Conservation (phyloP, 2,113 vertebrate genomes). For the Syrmaticus mikado region DNA sequence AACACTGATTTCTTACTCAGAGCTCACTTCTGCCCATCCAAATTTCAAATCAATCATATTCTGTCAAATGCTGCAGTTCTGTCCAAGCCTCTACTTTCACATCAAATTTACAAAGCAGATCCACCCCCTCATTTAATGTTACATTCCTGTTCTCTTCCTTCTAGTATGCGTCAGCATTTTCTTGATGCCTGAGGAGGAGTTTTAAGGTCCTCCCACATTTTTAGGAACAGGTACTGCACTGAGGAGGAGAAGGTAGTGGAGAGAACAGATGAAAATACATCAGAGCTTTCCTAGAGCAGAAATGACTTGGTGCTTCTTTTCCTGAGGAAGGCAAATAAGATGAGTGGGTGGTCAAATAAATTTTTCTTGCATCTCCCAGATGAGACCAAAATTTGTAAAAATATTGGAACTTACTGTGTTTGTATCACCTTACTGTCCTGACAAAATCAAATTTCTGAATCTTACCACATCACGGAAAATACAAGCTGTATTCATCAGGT, state of each 20-base stretch:
- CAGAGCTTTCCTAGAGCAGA: background rate
- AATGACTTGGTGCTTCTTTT: background rate
- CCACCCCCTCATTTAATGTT: conserved; percentile 27
- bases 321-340: background rate
- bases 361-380: background rate
- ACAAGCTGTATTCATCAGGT: background rate
- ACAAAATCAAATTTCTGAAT: background rate
- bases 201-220: background rate
- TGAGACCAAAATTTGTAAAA: background rate
- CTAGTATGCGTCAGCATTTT: background rate
- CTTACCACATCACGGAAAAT: background rate
- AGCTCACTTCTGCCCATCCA: background rate
- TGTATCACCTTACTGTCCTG: background rate
- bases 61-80: background rate
- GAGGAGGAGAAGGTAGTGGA: background rate
- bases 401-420: background rate
- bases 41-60: conserved; percentile 14
- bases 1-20: background rate
- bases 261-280: background rate
- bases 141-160: background rate
- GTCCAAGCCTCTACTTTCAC: background rate
- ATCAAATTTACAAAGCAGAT: conserved; percentile 6
- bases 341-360: background rate
- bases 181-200: background rate
- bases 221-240: background rate